These are phyloP conservation scores for Mesorhabditis spiculigera DNA, from an alignment of 2,888 invertebrate genomes.

Conservation along the genomic window DNA sequence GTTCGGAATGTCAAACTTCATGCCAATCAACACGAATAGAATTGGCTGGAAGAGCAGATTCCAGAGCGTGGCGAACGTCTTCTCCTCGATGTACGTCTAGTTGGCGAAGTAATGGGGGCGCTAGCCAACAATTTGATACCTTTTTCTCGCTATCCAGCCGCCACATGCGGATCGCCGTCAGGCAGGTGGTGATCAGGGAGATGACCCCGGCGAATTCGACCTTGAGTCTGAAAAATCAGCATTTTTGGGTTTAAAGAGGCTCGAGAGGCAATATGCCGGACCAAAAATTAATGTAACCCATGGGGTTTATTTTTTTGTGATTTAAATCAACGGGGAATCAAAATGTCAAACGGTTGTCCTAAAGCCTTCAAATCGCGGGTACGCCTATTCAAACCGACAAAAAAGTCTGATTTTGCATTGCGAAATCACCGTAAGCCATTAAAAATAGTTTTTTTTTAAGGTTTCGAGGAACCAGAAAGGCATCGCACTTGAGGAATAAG, in stretches of 20 bases:
- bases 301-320: no score
- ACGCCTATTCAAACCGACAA: not conserved
- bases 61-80: slow-evolving; percentile 25
- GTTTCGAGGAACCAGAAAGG: slow-evolving; percentile 1
- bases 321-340: no score
- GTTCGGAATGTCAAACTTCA: slow-evolving; percentile 25
- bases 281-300: no score
- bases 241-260: not conserved
- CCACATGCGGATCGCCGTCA: slow-evolving; percentile 35
- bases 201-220: slow-evolving; percentile 32
- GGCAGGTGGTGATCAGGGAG: slow-evolving; percentile 26
- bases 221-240: not conserved
- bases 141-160: slow-evolving; percentile 31
- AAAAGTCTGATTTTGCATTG: not conserved
- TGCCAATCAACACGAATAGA: slow-evolving; percentile 34
- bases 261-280: no score
- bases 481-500: not conserved
- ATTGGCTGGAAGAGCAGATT: slow-evolving; percentile 34
- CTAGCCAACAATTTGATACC: slow-evolving; percentile 11
- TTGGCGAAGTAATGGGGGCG: not conserved
- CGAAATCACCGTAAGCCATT: not conserved
- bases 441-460: not conserved
- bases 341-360: not conserved
- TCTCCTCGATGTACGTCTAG: slow-evolving; percentile 34
- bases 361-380: not conserved